Percentiles rank a stretch among this genome's conserved stretches.
Conservation (phyloP, 2,888 invertebrate genomes). For the Volucella bombylans region DNA sequence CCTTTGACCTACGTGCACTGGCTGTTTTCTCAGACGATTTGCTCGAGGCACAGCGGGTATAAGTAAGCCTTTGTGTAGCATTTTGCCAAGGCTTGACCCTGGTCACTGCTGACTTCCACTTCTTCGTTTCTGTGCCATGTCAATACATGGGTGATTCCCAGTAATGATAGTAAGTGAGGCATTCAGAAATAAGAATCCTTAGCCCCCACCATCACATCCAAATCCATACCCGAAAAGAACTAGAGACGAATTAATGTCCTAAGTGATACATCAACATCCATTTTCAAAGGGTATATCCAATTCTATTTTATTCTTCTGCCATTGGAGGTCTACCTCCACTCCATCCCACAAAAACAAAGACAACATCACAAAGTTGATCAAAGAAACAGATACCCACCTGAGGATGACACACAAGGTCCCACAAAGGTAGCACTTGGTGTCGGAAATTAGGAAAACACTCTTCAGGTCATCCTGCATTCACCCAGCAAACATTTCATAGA, state of each 20-base stretch:
- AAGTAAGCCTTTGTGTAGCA: no score
- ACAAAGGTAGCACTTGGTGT: slow-evolving; percentile 58
- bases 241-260: not conserved
- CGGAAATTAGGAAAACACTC: slow-evolving; percentile 63
- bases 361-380: slow-evolving; percentile 11
- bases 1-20: no score
- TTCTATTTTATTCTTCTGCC: not conserved
- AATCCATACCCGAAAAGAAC: no score
- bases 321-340: slow-evolving; percentile 12
- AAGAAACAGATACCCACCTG: slow-evolving; percentile 24
- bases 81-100: no score
- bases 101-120: no score
- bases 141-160: no score
- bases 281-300: slow-evolving; percentile 1
- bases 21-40: no score
- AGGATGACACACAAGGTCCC: slow-evolving; percentile 22
- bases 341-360: not conserved
- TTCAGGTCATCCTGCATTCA: slow-evolving; percentile 60
- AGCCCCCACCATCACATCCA: no score
- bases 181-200: no score
- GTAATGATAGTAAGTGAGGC: no score
- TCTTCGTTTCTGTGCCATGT: no score
- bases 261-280: slow-evolving; percentile 69
- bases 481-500: slow-evolving; percentile 55
- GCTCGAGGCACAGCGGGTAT: no score